These are phyloP conservation scores for Slavum lentiscoides DNA, from an alignment of 2,888 invertebrate species.

Conservation along the genomic window DNA sequence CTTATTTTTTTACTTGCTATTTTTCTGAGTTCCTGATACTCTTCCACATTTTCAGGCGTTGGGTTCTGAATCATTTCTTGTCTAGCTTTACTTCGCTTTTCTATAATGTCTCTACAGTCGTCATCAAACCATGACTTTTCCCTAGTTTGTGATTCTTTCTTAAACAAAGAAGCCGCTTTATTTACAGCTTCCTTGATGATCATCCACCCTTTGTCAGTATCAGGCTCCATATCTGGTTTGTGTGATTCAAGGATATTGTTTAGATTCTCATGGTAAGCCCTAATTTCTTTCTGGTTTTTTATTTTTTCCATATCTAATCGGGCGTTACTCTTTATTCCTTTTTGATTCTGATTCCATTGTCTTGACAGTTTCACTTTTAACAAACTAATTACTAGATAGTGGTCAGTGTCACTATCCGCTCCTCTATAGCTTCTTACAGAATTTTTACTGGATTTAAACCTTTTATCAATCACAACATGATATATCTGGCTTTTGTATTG, in stretches of 20 bases:
- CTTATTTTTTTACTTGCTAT: constrained; percentile 18
- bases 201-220: not conserved
- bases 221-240: not conserved
- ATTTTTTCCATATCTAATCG: not conserved
- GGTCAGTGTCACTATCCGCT: not conserved
- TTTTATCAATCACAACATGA: not conserved
- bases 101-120: constrained; percentile 17
- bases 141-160: not conserved
- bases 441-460: not conserved
- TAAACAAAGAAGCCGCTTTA: not conserved
- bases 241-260: constrained; percentile 6
- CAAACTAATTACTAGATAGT: not conserved
- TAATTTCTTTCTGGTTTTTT: not conserved
- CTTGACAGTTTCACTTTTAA: constrained; percentile 17
- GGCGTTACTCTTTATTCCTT: not conserved
- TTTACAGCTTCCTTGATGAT: constrained; percentile 5
- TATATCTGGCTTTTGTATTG: constrained; percentile 10
- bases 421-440: not conserved
- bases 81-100: constrained; percentile 31
- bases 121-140: constrained; percentile 5
- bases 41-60: constrained; percentile 16
- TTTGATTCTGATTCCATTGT: not conserved
- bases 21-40: constrained; percentile 27
- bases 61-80: constrained; percentile 12
- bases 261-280: not conserved